phyloP scores from a whole-genome alignment of 2,797 vertebrate genomes.

The Melanotaenia parkinsoni region DNA sequence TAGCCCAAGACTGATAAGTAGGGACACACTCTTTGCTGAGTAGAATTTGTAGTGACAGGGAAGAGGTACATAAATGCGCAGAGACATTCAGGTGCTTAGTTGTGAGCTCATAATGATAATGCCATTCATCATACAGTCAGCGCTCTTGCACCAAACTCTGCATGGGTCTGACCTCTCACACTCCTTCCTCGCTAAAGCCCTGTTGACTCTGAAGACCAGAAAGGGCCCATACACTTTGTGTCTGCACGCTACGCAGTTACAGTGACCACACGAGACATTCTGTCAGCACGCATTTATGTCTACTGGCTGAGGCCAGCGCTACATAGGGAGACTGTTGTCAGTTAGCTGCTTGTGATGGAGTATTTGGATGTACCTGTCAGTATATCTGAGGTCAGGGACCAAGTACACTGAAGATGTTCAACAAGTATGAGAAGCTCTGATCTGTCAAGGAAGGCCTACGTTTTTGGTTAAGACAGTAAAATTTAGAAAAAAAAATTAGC shows the following conservation, averaged over 20 bases:
- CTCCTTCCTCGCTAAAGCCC: slow-evolving; percentile 40
- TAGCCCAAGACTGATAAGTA: slow-evolving; percentile 21
- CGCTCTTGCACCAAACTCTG: slow-evolving; percentile 46
- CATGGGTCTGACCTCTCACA: slow-evolving; percentile 48
- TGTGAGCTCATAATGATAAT: slow-evolving; percentile 54
- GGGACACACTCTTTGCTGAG: slow-evolving; percentile 35
- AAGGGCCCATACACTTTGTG: slow-evolving; percentile 59
- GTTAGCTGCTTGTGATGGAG: slow-evolving; percentile 6
- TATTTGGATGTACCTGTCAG: slow-evolving; percentile 16
- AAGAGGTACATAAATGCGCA: slow-evolving; percentile 23
- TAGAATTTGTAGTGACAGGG: slow-evolving; percentile 35
- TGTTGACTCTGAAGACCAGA: slow-evolving; percentile 43
- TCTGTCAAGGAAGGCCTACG: background rate
- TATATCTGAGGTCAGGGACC: slow-evolving; percentile 15
- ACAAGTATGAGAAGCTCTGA: background rate
- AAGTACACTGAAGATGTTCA: slow-evolving; percentile 1
- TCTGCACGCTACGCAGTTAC: slow-evolving; percentile 61
- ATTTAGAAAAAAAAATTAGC: background rate
- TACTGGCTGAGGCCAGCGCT: slow-evolving; percentile 41
- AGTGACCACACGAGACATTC: slow-evolving; percentile 48
- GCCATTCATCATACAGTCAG: slow-evolving; percentile 48
- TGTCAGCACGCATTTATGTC: slow-evolving; percentile 65
- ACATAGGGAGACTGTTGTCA: slow-evolving; percentile 29
- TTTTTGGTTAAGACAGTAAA: background rate
- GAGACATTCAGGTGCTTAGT: slow-evolving; percentile 27